phyloP scores from a whole-genome alignment of 2,113 vertebrate genomes.

The Indri indri region DNA sequence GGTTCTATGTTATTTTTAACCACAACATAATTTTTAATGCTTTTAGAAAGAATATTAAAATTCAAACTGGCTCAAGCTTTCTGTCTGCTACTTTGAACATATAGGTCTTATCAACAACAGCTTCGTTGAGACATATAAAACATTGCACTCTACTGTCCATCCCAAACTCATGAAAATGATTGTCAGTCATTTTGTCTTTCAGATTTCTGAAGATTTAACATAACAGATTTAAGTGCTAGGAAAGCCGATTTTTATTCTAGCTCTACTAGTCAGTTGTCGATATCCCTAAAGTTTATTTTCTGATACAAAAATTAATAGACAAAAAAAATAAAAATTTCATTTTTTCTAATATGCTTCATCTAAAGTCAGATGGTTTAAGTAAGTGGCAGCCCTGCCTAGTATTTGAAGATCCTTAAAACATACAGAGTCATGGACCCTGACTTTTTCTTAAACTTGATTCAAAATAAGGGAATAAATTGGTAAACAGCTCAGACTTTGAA shows the following conservation, averaged over 20 bases:
- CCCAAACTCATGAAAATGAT: background rate
- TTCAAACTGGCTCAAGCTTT: background rate
- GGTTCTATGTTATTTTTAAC: background rate
- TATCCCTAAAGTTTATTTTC: constrained; percentile 2
- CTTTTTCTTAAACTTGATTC: background rate
- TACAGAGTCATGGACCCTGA: background rate
- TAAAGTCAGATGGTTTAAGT: background rate
- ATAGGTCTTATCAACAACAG: background rate
- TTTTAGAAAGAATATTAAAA: background rate
- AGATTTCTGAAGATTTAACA: constrained; percentile 13
- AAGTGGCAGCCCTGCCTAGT: background rate
- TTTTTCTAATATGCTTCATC: background rate
- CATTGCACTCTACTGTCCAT: background rate
- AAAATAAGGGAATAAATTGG: background rate
- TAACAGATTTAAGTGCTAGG: background rate
- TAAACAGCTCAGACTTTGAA: background rate
- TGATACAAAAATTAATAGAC: background rate
- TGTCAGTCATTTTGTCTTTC: background rate
- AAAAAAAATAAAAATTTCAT: background rate
- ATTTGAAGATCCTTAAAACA: background rate
- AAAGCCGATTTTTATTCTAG: constrained; percentile 12
- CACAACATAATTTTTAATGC: background rate
- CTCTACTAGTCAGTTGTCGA: background rate
- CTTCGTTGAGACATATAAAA: background rate
- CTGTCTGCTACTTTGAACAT: background rate